These are phyloP conservation scores for Argopecten irradians DNA, from an alignment of 1,140 invertebrate genomes.

Conservation along the genomic window DNA sequence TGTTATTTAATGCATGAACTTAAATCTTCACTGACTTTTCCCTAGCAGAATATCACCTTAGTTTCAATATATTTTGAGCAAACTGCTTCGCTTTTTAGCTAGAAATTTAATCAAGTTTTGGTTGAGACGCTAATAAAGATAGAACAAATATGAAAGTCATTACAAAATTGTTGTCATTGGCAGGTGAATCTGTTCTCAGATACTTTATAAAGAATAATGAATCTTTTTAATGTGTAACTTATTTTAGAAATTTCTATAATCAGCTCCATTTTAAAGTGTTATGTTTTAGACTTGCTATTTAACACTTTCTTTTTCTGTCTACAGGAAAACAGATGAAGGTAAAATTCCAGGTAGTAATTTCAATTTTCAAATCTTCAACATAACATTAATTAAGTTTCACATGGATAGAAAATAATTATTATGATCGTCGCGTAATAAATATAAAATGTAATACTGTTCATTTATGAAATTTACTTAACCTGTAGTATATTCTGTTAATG, in stretches of 20 bases:
- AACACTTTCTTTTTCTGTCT: slow-evolving; percentile 11
- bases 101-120: not conserved
- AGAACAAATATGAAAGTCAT: not conserved
- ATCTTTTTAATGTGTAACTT: too few relatives aligned
- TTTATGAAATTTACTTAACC: too few relatives aligned
- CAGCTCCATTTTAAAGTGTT: not conserved
- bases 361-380: not conserved
- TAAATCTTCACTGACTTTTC: not conserved
- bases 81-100: not conserved
- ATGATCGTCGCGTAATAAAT: too few relatives aligned
- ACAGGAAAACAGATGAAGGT: slow-evolving; percentile 41
- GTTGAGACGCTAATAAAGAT: not conserved
- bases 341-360: slow-evolving; percentile 27
- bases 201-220: too few relatives aligned
- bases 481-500: too few relatives aligned
- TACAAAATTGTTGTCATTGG: too few relatives aligned
- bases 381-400: not conserved
- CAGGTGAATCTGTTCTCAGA: too few relatives aligned
- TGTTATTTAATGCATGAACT: not conserved
- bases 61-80: not conserved
- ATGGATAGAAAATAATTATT: slow-evolving; percentile 8
- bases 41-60: not conserved
- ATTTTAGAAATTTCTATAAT: not conserved
- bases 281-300: not conserved
- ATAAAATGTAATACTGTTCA: too few relatives aligned